Evolutionary conservation across 1,140 invertebrate genomes (phyloP).

Genomic region (Onthophagus taurus): DNA sequence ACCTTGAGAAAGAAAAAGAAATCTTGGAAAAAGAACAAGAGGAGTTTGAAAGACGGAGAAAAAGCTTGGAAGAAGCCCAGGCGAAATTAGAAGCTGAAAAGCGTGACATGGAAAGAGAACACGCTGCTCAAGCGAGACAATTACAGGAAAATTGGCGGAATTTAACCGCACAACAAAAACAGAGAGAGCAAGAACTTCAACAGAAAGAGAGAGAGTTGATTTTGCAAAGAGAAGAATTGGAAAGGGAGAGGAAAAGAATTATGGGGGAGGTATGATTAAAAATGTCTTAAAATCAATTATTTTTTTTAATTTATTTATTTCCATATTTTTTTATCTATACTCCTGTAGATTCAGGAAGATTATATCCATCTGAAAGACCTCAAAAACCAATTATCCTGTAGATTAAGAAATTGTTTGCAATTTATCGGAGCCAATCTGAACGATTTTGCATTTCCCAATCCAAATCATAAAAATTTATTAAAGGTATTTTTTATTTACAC

Average conservation of each 20-base stretch:
- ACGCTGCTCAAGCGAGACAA: conserved; percentile 46
- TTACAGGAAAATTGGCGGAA: conserved; percentile 33
- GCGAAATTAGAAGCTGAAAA: conserved; percentile 39
- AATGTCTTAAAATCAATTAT: background rate
- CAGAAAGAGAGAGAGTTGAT: conserved; percentile 42
- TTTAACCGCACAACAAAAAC: conserved; percentile 43
- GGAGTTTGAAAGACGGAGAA: conserved; percentile 29
- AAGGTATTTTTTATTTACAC: conserved; percentile 31
- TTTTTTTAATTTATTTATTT: conserved; percentile 22
- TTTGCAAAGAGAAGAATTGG: conserved; percentile 35
- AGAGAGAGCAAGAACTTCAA: conserved; percentile 42
- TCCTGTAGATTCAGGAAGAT: conserved; percentile 49
- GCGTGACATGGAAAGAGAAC: conserved; percentile 46
- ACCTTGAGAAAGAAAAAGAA: conserved; percentile 43
- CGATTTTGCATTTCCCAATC: conserved; percentile 37
- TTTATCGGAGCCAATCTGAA: conserved; percentile 41
- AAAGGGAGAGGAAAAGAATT: conserved; percentile 37
- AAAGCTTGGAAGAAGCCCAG: conserved; percentile 30
- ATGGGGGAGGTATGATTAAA: conserved; percentile 36
- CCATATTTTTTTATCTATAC: conserved; percentile 35
- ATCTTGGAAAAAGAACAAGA: conserved; percentile 40
- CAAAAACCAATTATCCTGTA: conserved; percentile 41
- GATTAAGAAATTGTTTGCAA: conserved; percentile 43
- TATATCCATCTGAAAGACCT: conserved; percentile 44
- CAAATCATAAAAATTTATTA: conserved; percentile 34